These are phyloP conservation scores for Pentalonia nigronervosa DNA, from an alignment of 1,140 invertebrate species.

Conservation along the genomic window DNA sequence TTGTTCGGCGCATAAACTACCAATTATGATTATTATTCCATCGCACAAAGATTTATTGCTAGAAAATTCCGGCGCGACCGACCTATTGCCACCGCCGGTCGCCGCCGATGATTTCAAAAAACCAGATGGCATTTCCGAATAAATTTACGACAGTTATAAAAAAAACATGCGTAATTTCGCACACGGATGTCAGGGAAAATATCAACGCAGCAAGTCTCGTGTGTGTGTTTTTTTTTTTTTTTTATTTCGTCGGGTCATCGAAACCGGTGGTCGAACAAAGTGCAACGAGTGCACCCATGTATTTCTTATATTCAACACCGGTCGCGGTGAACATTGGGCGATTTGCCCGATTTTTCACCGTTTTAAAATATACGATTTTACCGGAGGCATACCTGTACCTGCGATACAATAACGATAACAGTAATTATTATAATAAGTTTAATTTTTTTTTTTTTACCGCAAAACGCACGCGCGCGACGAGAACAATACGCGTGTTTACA, in stretches of 20 bases:
- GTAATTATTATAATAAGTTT: conserved; percentile 13
- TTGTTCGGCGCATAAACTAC: background rate
- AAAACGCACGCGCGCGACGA: background rate
- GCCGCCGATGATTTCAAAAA: background rate
- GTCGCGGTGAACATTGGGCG: background rate
- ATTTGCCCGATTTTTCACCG: background rate
- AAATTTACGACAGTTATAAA: background rate
- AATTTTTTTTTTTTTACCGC: background rate
- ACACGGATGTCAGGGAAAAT: background rate
- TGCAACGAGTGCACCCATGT: background rate
- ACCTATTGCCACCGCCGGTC: background rate
- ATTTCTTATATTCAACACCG: background rate
- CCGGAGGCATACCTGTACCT: background rate
- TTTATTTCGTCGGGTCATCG: background rate
- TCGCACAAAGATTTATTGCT: background rate
- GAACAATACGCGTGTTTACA: background rate
- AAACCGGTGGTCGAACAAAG: background rate
- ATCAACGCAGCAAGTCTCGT: background rate
- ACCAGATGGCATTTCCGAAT: background rate
- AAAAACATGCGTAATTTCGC: background rate
- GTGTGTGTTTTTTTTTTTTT: background rate
- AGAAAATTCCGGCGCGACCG: background rate
- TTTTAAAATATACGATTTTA: background rate
- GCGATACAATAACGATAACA: background rate
- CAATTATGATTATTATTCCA: conserved; percentile 11